Conservation (phyloP, 1,140 invertebrate genomes). For the Philotrypesis tridentata region DNA sequence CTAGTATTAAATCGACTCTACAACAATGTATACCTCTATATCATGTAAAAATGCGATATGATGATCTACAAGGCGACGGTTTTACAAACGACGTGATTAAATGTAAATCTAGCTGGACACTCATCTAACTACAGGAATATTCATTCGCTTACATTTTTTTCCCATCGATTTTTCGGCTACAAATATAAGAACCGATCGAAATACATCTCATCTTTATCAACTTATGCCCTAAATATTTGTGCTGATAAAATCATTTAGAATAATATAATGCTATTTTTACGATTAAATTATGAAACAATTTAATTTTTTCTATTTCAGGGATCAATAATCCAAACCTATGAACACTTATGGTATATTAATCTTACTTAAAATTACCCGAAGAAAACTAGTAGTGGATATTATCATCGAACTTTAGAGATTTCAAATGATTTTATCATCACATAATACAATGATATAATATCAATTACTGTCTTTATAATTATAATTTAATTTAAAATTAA, state of each 20-base stretch:
- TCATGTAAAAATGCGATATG: slow-evolving; percentile 12
- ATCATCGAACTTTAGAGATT: neutral
- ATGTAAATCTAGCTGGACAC: slow-evolving; percentile 11
- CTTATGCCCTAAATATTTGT: neutral
- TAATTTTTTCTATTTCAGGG: neutral
- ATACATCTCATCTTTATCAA: slow-evolving; percentile 27
- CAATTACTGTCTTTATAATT: neutral
- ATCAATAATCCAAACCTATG: neutral
- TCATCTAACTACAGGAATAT: slow-evolving; percentile 33
- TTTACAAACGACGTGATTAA: slow-evolving; percentile 21
- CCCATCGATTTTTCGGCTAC: neutral
- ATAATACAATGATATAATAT: neutral
- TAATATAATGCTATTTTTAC: neutral
- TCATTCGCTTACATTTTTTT: slow-evolving; percentile 33
- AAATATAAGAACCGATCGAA: neutral
- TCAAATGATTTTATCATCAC: neutral
- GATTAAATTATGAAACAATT: neutral
- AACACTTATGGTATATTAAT: neutral
- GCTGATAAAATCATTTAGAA: slow-evolving; percentile 22
- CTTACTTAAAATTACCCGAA: no score
- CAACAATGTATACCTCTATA: slow-evolving; percentile 6
- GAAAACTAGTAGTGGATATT: no score
- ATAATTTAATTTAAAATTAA: neutral
- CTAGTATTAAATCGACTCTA: neutral
- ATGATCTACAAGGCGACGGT: slow-evolving; percentile 4